phyloP scores from a whole-genome alignment of 2,113 vertebrate species.

The zebrafish (Danio rerio) region DNA sequence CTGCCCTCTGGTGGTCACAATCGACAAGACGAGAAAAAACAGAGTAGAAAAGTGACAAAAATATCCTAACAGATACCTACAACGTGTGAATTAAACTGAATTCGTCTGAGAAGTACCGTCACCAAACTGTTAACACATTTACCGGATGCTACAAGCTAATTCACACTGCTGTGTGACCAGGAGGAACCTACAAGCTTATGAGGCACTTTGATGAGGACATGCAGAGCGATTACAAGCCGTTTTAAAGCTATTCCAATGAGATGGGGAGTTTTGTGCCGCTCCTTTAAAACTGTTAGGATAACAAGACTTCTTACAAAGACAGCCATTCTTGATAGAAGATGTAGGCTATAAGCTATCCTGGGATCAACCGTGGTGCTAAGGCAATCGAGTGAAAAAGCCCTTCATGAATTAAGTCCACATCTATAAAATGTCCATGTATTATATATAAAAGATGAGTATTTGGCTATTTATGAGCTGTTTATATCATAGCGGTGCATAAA shows the following conservation, averaged over 20 bases:
- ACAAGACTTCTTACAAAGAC: background rate
- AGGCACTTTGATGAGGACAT: constrained; percentile 25
- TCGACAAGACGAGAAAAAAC: constrained; percentile 35
- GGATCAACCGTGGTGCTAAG: constrained; percentile 53
- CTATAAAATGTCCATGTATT: constrained; percentile 11
- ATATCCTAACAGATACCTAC: constrained; percentile 31
- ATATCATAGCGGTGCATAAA: background rate
- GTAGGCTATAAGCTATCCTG: constrained; percentile 4
- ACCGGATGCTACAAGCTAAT: background rate
- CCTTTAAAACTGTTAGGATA: constrained; percentile 41
- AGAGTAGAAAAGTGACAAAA: constrained; percentile 10
- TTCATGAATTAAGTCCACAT: constrained; percentile 39
- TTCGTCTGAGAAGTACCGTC: constrained; percentile 17
- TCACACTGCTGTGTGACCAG: background rate
- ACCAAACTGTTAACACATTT: constrained; percentile 24
- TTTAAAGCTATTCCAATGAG: constrained; percentile 11
- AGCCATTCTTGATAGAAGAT: background rate
- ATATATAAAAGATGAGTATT: background rate
- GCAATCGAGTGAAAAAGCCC: constrained; percentile 56
- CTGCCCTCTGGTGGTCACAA: constrained; percentile 68
- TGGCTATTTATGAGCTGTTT: background rate
- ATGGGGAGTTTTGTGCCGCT: constrained; percentile 26
- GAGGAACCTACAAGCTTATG: background rate
- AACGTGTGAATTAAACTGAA: constrained; percentile 19
- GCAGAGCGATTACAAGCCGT: background rate